Conservation (phyloP, 1,140 invertebrate genomes). For the Drosophila gunungcola region DNA sequence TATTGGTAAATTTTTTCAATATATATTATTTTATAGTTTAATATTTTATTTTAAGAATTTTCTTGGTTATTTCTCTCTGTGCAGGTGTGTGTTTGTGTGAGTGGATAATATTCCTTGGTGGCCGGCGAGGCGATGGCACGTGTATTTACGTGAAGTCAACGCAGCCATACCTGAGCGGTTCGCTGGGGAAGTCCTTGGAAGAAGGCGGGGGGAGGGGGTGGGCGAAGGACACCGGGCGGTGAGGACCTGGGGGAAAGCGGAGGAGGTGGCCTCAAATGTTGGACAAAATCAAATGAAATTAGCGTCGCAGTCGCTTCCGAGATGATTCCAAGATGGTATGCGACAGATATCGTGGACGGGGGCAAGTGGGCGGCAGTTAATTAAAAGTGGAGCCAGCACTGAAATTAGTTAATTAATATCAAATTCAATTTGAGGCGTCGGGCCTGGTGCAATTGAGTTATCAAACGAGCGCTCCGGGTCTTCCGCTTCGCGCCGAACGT, state of each 20-base stretch:
- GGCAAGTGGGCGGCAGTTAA: slow-evolving; percentile 37
- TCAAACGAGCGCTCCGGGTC: slow-evolving; percentile 70
- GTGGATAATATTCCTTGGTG: slow-evolving; percentile 52
- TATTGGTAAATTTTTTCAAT: too few relatives aligned
- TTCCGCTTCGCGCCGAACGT: slow-evolving; percentile 48
- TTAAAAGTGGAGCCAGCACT: slow-evolving; percentile 67
- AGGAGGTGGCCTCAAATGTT: slow-evolving; percentile 35
- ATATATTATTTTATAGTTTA: too few relatives aligned
- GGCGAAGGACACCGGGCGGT: background rate
- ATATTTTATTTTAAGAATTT: background rate
- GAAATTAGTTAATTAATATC: slow-evolving; percentile 80
- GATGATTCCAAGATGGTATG: slow-evolving; percentile 36
- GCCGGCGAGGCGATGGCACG: slow-evolving; percentile 55
- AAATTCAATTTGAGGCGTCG: slow-evolving; percentile 70
- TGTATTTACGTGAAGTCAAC: slow-evolving; percentile 66
- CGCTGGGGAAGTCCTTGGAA: slow-evolving; percentile 12
- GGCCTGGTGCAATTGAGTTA: slow-evolving; percentile 62
- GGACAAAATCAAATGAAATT: slow-evolving; percentile 64
- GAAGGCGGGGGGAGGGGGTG: background rate
- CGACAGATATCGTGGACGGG: slow-evolving; percentile 8
- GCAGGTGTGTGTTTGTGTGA: slow-evolving; percentile 9
- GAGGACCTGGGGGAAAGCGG: background rate
- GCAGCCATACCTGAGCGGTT: slow-evolving; percentile 38
- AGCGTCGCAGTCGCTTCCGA: slow-evolving; percentile 20
- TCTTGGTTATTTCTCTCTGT: slow-evolving; percentile 2